phyloP scores from a whole-genome alignment of 1,140 invertebrate species.

The Drosophila hydei region DNA sequence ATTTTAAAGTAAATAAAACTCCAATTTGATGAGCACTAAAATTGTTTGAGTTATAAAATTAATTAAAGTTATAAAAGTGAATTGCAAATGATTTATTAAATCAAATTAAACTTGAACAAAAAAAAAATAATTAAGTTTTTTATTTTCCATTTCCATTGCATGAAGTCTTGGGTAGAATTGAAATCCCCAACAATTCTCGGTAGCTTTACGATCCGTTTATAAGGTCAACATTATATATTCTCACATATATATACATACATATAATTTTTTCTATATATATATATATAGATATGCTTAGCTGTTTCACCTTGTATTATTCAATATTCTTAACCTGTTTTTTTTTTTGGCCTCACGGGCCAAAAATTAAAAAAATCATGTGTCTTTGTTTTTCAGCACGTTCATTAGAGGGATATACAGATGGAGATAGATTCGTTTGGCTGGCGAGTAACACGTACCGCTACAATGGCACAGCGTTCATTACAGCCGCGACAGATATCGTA shows the following conservation, averaged over 20 bases:
- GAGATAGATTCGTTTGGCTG: not conserved
- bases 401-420: constrained; percentile 13
- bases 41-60: too few relatives aligned
- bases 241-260: not conserved
- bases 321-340: constrained; percentile 38
- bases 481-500: constrained; percentile 7
- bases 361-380: constrained; percentile 4
- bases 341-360: constrained; percentile 14
- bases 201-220: constrained; percentile 8
- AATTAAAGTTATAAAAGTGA: not conserved
- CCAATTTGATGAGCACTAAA: not conserved
- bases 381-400: constrained; percentile 29
- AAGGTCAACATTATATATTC: constrained; percentile 1
- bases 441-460: constrained; percentile 27
- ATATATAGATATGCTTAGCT: not conserved
- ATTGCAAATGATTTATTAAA: not conserved
- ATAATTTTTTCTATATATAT: not conserved
- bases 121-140: not conserved
- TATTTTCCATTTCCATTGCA: not conserved
- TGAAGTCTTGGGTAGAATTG: not conserved
- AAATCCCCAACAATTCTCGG: not conserved
- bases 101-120: not conserved
- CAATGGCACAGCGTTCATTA: constrained; percentile 30
- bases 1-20: too few relatives aligned
- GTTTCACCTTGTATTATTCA: constrained; percentile 1